These are phyloP conservation scores for Cephus pulcher DNA, from an alignment of 2,888 invertebrate species.

Conservation along the genomic window DNA sequence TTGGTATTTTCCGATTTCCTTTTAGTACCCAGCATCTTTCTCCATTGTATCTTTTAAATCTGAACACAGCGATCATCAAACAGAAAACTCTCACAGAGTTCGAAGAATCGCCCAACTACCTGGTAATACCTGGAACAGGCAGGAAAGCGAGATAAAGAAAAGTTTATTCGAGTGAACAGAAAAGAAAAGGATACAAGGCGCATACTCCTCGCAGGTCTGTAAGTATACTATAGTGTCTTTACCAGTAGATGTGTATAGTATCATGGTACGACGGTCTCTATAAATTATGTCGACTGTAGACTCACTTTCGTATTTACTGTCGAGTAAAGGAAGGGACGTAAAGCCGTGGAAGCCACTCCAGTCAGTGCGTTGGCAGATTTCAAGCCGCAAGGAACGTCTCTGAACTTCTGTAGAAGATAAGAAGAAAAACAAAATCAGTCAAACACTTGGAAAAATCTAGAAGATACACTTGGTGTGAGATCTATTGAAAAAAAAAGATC, in stretches of 20 bases:
- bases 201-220: background rate
- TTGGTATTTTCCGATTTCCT: background rate
- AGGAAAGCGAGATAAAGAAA: background rate
- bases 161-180: background rate
- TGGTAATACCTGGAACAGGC: background rate
- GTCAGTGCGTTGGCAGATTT: conserved; percentile 56
- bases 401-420: background rate
- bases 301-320: conserved; percentile 53
- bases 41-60: background rate
- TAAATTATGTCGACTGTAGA: conserved; percentile 31
- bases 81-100: background rate
- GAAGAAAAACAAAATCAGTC: background rate
- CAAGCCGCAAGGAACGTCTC: conserved; percentile 42
- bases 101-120: background rate
- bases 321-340: conserved; percentile 28
- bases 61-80: background rate
- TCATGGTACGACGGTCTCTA: conserved; percentile 16
- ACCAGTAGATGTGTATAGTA: background rate
- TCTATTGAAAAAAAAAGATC: background rate
- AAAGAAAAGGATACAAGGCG: background rate
- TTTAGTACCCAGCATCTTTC: background rate
- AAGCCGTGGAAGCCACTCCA: conserved; percentile 39
- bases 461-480: background rate
- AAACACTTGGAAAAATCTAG: background rate
- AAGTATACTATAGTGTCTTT: background rate